Conservation (phyloP, 2,888 invertebrate genomes). For the Acrobasis repandana region DNA sequence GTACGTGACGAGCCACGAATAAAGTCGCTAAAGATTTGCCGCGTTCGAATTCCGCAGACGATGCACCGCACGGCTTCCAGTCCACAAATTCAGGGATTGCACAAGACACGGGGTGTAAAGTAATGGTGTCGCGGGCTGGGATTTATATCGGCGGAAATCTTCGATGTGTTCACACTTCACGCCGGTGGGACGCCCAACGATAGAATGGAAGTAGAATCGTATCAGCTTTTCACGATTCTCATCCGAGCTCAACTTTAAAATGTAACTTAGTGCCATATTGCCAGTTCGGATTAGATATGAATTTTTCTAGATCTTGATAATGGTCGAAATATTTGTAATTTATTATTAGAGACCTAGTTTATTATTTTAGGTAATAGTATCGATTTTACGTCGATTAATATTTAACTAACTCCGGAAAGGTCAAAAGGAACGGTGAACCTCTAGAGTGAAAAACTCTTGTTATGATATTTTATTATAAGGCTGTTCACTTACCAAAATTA, state of each 20-base stretch:
- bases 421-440: no score
- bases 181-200: conserved; percentile 51
- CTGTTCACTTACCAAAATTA: background rate
- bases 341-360: background rate
- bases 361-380: no score
- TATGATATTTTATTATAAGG: no score
- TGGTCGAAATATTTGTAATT: background rate
- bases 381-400: no score
- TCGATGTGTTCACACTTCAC: conserved; percentile 69
- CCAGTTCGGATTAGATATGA: conserved; percentile 1
- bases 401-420: no score
- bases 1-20: conserved; percentile 32
- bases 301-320: background rate
- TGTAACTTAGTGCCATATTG: conserved; percentile 14
- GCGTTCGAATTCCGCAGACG: conserved; percentile 61
- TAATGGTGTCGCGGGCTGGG: conserved; percentile 66
- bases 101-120: conserved; percentile 59
- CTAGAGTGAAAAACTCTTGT: no score
- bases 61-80: conserved; percentile 61
- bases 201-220: conserved; percentile 58
- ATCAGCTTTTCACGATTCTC: conserved; percentile 57
- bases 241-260: conserved; percentile 42
- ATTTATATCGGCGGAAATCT: conserved; percentile 76
- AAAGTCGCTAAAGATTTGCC: conserved; percentile 51
- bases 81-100: conserved; percentile 71